Base-by-base conservation (phyloP, 2,888 invertebrate genomes). In the Phyllotreta striolata region DNA sequence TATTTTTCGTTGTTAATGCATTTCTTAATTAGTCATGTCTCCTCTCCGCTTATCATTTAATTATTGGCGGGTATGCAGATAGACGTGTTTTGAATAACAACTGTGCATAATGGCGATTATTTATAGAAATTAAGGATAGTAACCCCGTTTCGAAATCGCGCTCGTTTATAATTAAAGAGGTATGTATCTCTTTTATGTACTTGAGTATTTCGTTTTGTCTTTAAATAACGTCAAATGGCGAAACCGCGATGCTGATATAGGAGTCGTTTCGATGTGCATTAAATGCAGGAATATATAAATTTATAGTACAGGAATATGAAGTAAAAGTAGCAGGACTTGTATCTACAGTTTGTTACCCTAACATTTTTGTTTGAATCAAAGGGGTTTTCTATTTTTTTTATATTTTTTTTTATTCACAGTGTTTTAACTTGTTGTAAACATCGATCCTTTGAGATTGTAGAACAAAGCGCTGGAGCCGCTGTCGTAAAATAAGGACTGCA, bases 71-170 rank as follows among this genome's bases (percentile, higher is more conserved):
- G 38, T 52, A 52, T 52, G 13, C 9, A 52, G 52, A 52, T 56
- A 44, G 24, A 24, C 24, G 24, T 56, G 46, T 56, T 37, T 34
- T 41, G 37, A 56, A 44, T 37, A 51, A 51, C 51, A 59, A 59
- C 51, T 59, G 40, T 40, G 41, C 51, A 35, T 51, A 51, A 40
- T 49, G 49, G 35, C 12, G 39, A 46, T 61, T 61, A 61, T 61
- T 61, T 61, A 44, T 61, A 61, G 61, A 55, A 55, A 24, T 24
- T 35, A 61, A 44, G 54, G 46, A 55, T 52, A 55, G 54, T 61
- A 61, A 61, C 61, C 61, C 55, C 55, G 14, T 54, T 55, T 61
- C 40, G 49, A 58, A 51, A 40, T 49, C 14, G 58, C 34, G 35
- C 24, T 57, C 49, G 49, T 58, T 58, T 35, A 40, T 49, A 51